A percentile compares a stretch with the other conserved stretches of the same genome.
Evolutionary conservation across 2,113 vertebrate genomes (phyloP).

Genomic region (Muntiacus reevesi): DNA sequence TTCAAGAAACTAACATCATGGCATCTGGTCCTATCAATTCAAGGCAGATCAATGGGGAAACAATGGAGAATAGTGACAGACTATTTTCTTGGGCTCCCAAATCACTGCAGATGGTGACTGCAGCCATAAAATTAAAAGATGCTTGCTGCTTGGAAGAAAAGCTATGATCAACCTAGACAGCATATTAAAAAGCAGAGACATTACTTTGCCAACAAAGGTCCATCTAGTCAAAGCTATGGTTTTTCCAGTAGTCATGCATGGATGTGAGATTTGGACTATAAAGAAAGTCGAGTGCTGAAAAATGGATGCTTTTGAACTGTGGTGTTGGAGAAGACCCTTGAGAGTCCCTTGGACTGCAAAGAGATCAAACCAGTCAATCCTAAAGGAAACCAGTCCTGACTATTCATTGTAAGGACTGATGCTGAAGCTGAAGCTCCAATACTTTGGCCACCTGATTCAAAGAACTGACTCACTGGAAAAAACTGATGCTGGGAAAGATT

Average conservation of each 20-base stretch:
- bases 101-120: neutral
- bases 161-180: neutral
- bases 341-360: neutral
- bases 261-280: neutral
- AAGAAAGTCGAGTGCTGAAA: fast-evolving
- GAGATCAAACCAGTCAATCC: neutral
- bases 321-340: neutral
- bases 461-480: neutral
- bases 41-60: neutral
- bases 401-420: neutral
- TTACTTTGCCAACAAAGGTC: neutral
- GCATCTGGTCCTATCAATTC: neutral
- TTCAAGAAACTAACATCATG: neutral
- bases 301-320: neutral
- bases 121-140: neutral
- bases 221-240: neutral
- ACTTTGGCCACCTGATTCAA: neutral
- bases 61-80: neutral
- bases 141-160: neutral
- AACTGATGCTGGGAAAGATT: neutral
- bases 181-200: neutral
- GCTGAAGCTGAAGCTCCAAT: neutral
- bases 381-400: neutral
- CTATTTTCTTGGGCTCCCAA: neutral
- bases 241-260: neutral